phyloP scores from a whole-genome alignment of 2,888 invertebrate genomes.

The Drosophila nigricruria region DNA sequence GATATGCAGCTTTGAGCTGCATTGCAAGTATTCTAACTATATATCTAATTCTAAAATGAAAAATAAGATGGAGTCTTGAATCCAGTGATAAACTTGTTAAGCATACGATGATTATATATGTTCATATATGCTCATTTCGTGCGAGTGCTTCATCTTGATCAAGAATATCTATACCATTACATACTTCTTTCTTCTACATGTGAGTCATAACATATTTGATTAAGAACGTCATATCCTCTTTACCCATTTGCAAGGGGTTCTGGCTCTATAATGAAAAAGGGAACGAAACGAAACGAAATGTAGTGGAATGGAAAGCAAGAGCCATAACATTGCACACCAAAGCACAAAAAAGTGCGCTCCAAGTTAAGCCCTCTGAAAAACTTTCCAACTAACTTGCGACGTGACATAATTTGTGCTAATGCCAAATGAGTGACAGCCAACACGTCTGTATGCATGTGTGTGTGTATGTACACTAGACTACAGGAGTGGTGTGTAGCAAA shows the following conservation, averaged over 20 bases:
- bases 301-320: slow-evolving; percentile 30
- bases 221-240: slow-evolving; percentile 1
- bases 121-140: background rate
- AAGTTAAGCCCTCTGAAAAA: slow-evolving; percentile 67
- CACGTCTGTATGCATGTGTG: slow-evolving; percentile 3
- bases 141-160: background rate
- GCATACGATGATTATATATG: background rate
- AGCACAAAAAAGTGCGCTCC: slow-evolving; percentile 47
- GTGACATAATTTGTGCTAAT: slow-evolving; percentile 79
- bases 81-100: too few relatives aligned
- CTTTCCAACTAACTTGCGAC: slow-evolving; percentile 62
- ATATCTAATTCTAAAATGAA: background rate
- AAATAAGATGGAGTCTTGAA: background rate
- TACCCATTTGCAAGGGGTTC: background rate
- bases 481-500: background rate
- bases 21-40: too few relatives aligned
- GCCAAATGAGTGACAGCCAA: slow-evolving; percentile 49
- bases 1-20: background rate
- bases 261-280: background rate
- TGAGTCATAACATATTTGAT: background rate
- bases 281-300: background rate
- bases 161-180: background rate
- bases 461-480: slow-evolving; percentile 11
- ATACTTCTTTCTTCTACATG: background rate
- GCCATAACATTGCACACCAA: slow-evolving; percentile 20